phyloP scores from a whole-genome alignment of 2,797 vertebrate species.

The Syncerus caffer region DNA sequence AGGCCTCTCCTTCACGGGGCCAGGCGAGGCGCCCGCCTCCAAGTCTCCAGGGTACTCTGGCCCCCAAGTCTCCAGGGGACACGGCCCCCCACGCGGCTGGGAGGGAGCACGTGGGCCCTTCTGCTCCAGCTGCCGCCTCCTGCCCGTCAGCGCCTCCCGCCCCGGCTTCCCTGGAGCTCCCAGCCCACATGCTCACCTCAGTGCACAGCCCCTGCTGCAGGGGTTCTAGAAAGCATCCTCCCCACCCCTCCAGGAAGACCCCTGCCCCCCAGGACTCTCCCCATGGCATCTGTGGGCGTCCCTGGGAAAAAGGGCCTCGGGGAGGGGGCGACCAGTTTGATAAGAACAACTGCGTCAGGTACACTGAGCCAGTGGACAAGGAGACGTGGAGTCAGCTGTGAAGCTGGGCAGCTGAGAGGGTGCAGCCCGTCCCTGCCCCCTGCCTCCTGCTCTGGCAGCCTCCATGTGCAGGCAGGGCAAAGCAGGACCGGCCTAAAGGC shows the following conservation, averaged over 20 bases:
- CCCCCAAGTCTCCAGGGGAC: neutral
- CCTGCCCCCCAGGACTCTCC: neutral
- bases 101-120: neutral
- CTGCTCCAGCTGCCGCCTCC: neutral
- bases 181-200: neutral
- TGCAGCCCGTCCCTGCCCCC: neutral
- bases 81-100: neutral
- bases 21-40: neutral
- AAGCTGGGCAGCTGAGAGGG: neutral
- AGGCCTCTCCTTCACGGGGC: neutral
- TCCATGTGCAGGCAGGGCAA: accelerated
- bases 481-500: neutral
- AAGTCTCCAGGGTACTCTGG: neutral
- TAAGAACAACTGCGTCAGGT: neutral
- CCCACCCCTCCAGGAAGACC: neutral
- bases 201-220: neutral
- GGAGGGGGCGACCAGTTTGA: neutral
- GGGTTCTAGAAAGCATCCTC: neutral
- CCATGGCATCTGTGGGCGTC: neutral
- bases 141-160: neutral
- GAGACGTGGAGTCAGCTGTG: accelerated
- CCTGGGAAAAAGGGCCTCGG: neutral
- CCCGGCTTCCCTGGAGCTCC: neutral
- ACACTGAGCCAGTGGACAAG: neutral
- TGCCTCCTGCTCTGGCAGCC: neutral